Percentiles rank a stretch among this genome's conserved stretches.
phyloP scores from a whole-genome alignment of 2,888 invertebrate genomes.

The Trichogramma dendrolimi region DNA sequence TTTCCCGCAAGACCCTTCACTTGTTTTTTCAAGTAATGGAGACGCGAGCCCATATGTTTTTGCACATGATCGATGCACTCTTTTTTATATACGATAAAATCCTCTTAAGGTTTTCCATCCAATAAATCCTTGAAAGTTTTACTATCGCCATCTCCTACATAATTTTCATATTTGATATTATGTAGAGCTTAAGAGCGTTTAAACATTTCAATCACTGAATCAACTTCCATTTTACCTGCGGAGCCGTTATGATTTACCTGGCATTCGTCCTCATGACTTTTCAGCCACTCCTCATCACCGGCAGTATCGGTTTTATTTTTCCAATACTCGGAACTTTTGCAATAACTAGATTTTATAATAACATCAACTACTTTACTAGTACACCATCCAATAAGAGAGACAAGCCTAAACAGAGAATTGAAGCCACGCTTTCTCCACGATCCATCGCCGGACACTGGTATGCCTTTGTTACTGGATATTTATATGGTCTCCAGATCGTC shows the following conservation, averaged over 20 bases:
- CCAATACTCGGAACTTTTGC: constrained; percentile 22
- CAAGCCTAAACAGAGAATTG: constrained; percentile 16
- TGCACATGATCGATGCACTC: constrained; percentile 27
- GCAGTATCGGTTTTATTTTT: constrained; percentile 2
- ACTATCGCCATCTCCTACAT: constrained; percentile 16
- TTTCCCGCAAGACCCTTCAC: constrained; percentile 18
- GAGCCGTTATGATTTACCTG: background rate
- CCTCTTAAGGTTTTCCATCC: constrained; percentile 22
- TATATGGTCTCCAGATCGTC: constrained; percentile 5
- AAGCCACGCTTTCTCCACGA: constrained; percentile 28
- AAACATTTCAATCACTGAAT: constrained; percentile 11
- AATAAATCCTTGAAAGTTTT: constrained; percentile 22
- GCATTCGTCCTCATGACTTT: background rate
- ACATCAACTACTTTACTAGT: constrained; percentile 23
- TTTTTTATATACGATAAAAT: constrained; percentile 19
- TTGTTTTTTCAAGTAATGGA: constrained; percentile 22
- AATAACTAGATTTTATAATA: constrained; percentile 23
- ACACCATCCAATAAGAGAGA: constrained; percentile 18
- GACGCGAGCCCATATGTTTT: constrained; percentile 21
- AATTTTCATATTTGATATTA: constrained; percentile 18
- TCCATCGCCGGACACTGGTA: constrained; percentile 29
- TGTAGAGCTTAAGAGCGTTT: background rate
- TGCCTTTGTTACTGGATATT: constrained; percentile 1
- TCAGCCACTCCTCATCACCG: constrained; percentile 7
- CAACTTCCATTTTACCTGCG: constrained; percentile 10